Conservation (phyloP, 2,113 vertebrate genomes). For the Proterorhinus semilunaris region DNA sequence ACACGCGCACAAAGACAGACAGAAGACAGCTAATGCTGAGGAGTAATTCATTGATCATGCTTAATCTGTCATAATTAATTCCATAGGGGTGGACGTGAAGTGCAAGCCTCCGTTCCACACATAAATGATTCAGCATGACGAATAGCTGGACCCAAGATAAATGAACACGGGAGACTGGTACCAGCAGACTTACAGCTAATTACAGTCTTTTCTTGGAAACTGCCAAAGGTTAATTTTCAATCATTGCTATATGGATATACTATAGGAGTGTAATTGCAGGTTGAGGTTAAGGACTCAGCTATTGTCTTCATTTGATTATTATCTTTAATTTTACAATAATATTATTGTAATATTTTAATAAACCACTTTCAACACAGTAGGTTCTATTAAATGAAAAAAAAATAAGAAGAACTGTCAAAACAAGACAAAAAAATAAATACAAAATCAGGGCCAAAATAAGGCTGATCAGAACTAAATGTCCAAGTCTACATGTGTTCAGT, state of each 20-base stretch:
- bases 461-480: no score
- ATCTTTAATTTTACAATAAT: no score
- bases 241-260: conserved; percentile 26
- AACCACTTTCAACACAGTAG: no score
- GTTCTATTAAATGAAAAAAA: no score
- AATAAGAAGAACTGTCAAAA: no score
- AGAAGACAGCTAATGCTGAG: conserved; percentile 47
- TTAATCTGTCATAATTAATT: conserved; percentile 76
- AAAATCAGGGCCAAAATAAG: no score
- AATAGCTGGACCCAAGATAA: conserved; percentile 59
- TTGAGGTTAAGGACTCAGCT: conserved; percentile 23
- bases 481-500: no score
- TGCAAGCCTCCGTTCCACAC: conserved; percentile 61
- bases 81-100: conserved; percentile 67
- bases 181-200: conserved; percentile 64
- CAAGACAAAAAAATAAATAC: no score
- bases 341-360: no score
- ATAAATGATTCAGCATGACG: conserved; percentile 70
- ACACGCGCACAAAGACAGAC: conserved; percentile 1
- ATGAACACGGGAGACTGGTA: conserved; percentile 56
- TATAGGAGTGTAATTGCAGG: conserved; percentile 42
- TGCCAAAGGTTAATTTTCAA: conserved; percentile 55
- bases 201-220: conserved; percentile 65
- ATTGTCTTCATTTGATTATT: neutral
- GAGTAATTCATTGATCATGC: conserved; percentile 68